These are phyloP conservation scores for Cynaeus angustus DNA, from an alignment of 2,888 invertebrate genomes.

Conservation along the genomic window DNA sequence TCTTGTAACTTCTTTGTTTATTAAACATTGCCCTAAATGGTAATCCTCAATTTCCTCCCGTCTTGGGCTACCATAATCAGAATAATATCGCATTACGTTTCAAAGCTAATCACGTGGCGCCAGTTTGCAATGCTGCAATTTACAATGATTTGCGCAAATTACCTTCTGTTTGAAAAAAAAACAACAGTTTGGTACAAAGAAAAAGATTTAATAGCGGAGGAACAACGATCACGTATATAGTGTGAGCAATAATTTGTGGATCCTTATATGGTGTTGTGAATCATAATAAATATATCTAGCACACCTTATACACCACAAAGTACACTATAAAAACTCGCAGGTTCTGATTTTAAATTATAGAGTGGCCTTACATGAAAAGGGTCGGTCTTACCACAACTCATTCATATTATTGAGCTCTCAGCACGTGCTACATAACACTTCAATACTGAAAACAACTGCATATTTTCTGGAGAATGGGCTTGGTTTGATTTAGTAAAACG, in stretches of 20 bases:
- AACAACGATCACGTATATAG: constrained; percentile 46
- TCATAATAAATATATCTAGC: constrained; percentile 58
- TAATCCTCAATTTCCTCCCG: constrained; percentile 29
- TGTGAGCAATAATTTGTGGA: constrained; percentile 56
- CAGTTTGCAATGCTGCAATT: constrained; percentile 31
- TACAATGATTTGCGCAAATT: constrained; percentile 44
- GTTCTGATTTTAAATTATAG: constrained; percentile 57
- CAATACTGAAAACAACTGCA: constrained; percentile 45
- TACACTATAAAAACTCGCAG: constrained; percentile 51
- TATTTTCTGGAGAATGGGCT: constrained; percentile 46
- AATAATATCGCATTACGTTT: constrained; percentile 27
- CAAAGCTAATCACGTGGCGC: constrained; percentile 26
- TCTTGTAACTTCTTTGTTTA: constrained; percentile 27
- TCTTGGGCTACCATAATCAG: constrained; percentile 31
- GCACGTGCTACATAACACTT: constrained; percentile 54
- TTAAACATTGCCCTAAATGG: constrained; percentile 41
- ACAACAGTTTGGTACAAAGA: constrained; percentile 10
- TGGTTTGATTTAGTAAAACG: constrained; percentile 48
- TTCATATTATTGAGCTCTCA: constrained; percentile 54
- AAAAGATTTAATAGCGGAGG: constrained; percentile 28
- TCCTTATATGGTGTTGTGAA: constrained; percentile 56
- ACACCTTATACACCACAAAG: constrained; percentile 53
- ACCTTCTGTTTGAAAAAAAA: constrained; percentile 30
- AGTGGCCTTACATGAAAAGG: constrained; percentile 55
- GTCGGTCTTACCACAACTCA: constrained; percentile 55